phyloP scores from a whole-genome alignment of 2,113 vertebrate genomes.

The Tetrax tetrax region DNA sequence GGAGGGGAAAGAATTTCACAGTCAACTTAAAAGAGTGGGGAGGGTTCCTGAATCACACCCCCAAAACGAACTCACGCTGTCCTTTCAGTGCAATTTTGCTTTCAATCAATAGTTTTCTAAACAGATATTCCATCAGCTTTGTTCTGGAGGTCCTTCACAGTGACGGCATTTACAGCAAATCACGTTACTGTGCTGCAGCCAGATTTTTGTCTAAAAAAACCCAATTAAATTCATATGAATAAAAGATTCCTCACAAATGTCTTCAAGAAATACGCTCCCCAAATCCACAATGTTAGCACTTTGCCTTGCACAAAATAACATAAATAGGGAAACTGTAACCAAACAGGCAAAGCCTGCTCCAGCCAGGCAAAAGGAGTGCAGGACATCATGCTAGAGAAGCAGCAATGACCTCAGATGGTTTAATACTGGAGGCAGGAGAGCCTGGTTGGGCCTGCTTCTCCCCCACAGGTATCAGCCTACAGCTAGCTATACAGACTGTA shows the following conservation, averaged over 20 bases:
- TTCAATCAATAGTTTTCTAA: background rate
- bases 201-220: constrained; percentile 34
- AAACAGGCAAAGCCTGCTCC: background rate
- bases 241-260: constrained; percentile 48
- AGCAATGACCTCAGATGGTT: background rate
- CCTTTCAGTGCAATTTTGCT: background rate
- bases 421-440: background rate
- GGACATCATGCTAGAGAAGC: background rate
- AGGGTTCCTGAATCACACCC: background rate
- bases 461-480: background rate
- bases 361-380: background rate
- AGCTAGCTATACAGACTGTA: background rate
- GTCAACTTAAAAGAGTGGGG: background rate
- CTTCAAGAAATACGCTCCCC: constrained; percentile 8
- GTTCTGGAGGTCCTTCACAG: constrained; percentile 25
- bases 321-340: background rate
- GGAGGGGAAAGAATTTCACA: background rate
- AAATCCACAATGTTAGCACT: constrained; percentile 17
- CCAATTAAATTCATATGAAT: background rate
- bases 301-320: constrained; percentile 3
- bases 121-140: background rate
- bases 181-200: constrained; percentile 19
- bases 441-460: background rate
- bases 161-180: constrained; percentile 25
- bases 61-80: background rate